Base-by-base conservation (phyloP, 1,140 invertebrate species). In the Octopus sinensis region DNA sequence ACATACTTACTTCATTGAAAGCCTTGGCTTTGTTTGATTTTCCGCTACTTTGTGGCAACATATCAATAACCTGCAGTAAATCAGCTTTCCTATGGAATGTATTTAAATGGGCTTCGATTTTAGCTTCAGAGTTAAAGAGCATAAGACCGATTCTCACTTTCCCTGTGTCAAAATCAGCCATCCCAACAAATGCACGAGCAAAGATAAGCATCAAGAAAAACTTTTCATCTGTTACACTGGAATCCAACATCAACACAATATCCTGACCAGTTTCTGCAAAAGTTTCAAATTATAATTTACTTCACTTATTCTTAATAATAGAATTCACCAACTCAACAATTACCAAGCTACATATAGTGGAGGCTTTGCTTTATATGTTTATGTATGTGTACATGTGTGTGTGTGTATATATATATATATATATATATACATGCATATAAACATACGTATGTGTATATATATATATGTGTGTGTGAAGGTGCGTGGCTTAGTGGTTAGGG, bases 231-330 rank as follows among this genome's bases (percentile, higher is more conserved):
- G 81, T 84, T 5, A 87, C 88, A 5, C 88, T 86, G 2, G 87
- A 86, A 77, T 90, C 89, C 6, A 90, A 78, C 56, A 90, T 86
- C 54, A 89, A 82, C 12, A 90, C 81, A 5, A 90, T 53, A 89
- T 92, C 85, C 80, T 84, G 85, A 51, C 87, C 88, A n/a, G 78
- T 79, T 0, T 83, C 82, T 53, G 76, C 30, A 77, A 77, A 73
- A 73, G 9, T 43, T 43, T 43, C 30, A 43, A 43, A 43, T 43
- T 43, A 43, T 43, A 43, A 43, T 43, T 43, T 43, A 43, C 30
- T 43, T 43, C 30, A 43, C 30, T 43, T 43, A 43, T 43, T 43
- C 3, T 43, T 43, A 43, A 43, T 43, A 43, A 43, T 43, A 43
- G 3, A 43, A 43, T 23, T 23, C 23, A 23, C 23, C 23, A 23